phyloP scores from a whole-genome alignment of 2,113 vertebrate genomes.

The Lepus timidus region DNA sequence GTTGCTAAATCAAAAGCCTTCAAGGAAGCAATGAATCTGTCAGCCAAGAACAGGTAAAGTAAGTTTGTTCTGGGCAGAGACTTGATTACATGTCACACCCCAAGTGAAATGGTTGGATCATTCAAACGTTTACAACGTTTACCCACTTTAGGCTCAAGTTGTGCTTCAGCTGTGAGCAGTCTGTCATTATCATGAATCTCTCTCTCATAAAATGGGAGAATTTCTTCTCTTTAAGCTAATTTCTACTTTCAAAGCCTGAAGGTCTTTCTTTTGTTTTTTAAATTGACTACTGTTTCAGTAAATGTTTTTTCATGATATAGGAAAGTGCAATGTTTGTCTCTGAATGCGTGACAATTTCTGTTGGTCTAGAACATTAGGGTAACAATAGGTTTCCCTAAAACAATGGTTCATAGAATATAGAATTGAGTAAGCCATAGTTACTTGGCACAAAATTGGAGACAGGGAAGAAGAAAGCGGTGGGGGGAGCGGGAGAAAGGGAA shows the following conservation, averaged over 20 bases:
- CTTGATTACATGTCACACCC: background rate
- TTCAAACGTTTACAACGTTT: background rate
- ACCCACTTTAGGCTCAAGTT: background rate
- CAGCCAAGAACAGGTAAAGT: background rate
- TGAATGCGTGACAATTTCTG: background rate
- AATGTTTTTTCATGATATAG: background rate
- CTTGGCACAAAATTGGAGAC: background rate
- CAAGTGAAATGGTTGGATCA: background rate
- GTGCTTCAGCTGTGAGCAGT: background rate
- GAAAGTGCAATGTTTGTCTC: background rate
- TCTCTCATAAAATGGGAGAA: background rate
- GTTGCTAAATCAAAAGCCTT: slow-evolving; percentile 27
- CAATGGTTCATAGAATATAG: background rate
- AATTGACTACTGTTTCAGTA: background rate
- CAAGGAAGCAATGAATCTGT: background rate
- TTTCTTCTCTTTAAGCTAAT: background rate
- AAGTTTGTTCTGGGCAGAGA: background rate
- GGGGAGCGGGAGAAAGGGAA: background rate
- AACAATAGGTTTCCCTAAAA: background rate
- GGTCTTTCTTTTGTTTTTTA: slow-evolving; percentile 43
- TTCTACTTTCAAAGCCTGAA: slow-evolving; percentile 28
- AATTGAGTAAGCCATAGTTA: background rate
- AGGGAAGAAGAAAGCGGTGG: background rate
- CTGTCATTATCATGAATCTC: background rate
- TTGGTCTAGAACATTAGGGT: background rate